These are phyloP conservation scores for Monochamus alternatus DNA, from an alignment of 2,888 invertebrate genomes.

Conservation along the genomic window DNA sequence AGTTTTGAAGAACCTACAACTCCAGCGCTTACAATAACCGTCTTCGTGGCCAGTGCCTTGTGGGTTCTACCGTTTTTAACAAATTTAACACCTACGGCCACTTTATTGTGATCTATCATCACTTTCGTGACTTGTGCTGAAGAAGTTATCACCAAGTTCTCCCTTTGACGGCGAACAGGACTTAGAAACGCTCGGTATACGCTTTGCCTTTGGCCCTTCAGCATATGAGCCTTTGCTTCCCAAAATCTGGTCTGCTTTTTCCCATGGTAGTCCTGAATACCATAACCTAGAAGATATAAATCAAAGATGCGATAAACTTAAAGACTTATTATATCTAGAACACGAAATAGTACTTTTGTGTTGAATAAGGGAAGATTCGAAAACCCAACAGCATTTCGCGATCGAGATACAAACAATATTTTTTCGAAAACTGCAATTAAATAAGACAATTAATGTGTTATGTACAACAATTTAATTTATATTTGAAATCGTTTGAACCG, in stretches of 20 bases:
- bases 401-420: too few species aligned
- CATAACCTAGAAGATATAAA: conserved; percentile 15
- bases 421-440: too few species aligned
- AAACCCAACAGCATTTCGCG: too few species aligned
- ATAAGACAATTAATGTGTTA: too few species aligned
- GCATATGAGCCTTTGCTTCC: conserved; percentile 8
- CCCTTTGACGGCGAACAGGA: conserved; percentile 66
- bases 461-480: too few species aligned
- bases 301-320: neutral
- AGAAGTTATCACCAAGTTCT: conserved; percentile 75
- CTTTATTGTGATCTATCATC: conserved; percentile 71
- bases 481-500: too few species aligned
- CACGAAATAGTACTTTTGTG: too few species aligned
- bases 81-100: conserved; percentile 70
- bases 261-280: conserved; percentile 16
- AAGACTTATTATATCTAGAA: too few species aligned
- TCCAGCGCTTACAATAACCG: conserved; percentile 73
- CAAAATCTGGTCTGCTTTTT: conserved; percentile 15
- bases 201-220: conserved; percentile 78
- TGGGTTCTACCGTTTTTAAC: conserved; percentile 52
- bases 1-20: conserved; percentile 28
- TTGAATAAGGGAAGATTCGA: too few species aligned
- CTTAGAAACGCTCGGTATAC: conserved; percentile 79
- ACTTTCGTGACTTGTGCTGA: conserved; percentile 74
- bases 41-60: conserved; percentile 69